A percentile compares a stretch with the other conserved stretches of the same genome.
Conservation (phyloP, 2,113 vertebrate genomes). For the Nerophis lumbriciformis region DNA sequence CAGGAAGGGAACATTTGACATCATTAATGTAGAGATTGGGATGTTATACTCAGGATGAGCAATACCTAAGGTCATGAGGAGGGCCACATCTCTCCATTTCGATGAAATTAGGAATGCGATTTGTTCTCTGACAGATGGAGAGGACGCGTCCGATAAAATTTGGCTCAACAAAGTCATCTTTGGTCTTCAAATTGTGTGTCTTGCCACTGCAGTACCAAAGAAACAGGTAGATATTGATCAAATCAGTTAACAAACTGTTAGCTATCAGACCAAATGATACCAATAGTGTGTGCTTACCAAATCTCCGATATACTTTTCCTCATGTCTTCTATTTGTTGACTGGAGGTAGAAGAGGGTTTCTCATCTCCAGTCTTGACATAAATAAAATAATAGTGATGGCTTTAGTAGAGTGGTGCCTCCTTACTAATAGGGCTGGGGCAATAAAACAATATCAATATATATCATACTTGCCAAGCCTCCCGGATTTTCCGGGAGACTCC, state of each 20-base stretch:
- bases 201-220: conserved; percentile 25
- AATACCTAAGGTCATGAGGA: conserved; percentile 53
- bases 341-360: not conserved
- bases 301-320: conserved; percentile 5
- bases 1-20: not conserved
- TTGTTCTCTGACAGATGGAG: conserved; percentile 44
- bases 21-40: not conserved
- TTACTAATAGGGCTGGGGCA: not conserved
- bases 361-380: conserved; percentile 36
- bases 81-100: conserved; percentile 34
- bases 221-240: not conserved
- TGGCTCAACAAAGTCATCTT: conserved; percentile 5
- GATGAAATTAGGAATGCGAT: not conserved
- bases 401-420: not conserved
- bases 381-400: not conserved
- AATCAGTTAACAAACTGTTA: not conserved
- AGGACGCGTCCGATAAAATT: conserved; percentile 57
- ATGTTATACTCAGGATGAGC: not conserved
- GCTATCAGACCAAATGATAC: not conserved
- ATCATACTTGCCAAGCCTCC: no score
- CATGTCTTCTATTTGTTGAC: conserved; percentile 1
- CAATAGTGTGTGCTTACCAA: conserved; percentile 36
- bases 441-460: no score
- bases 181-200: conserved; percentile 1
- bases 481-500: no score